Base-by-base conservation (phyloP, 2,888 invertebrate species). In the Perdita meconis region DNA sequence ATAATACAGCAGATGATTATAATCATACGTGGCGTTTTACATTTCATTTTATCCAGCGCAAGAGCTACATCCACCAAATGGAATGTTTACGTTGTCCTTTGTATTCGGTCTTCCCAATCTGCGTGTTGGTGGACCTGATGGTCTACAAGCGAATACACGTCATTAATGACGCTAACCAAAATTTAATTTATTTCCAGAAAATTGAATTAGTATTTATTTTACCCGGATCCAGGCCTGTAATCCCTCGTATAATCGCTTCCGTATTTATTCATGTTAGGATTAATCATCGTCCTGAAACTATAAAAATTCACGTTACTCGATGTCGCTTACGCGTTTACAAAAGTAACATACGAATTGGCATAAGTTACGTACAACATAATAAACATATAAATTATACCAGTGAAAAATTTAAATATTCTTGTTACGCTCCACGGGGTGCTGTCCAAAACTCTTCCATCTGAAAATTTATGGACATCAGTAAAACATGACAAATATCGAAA, bases 11-110 rank as follows among this genome's bases (percentile, higher is more conserved):
- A n/a, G n/a, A n/a, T n/a, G n/a, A n/a, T n/a, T n/a, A n/a, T n/a
- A n/a, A n/a, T n/a, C n/a, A n/a, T n/a, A n/a, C n/a, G n/a, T 0
- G 16, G 19, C n/a, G 3, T 24, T 13, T 26, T 0, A 4, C 2
- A 13, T 2, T n/a, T n/a, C 34, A 22, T 34, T 51, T 82, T 63
- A 79, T 53, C 84, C 55, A 5, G 82, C 64, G 47, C 90, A 91
- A 69, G 89, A 90, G 38, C 84, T 85, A 55, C 91, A 90, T 13
- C 90, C 90, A 40, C 89, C 90, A 22, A 88, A 78, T 5, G 89
- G 89, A 53, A 89, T 57, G 47, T 78, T 65, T 12, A 87, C 74
- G 5, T 63, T 68, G 6, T 81, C 64, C 16, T 83, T 71, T 19
- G 81, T 75, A 61, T 89, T 87, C 13, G 83, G 82, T 68, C 88